phyloP scores from a whole-genome alignment of 2,113 vertebrate species.

The Melierax canorus region DNA sequence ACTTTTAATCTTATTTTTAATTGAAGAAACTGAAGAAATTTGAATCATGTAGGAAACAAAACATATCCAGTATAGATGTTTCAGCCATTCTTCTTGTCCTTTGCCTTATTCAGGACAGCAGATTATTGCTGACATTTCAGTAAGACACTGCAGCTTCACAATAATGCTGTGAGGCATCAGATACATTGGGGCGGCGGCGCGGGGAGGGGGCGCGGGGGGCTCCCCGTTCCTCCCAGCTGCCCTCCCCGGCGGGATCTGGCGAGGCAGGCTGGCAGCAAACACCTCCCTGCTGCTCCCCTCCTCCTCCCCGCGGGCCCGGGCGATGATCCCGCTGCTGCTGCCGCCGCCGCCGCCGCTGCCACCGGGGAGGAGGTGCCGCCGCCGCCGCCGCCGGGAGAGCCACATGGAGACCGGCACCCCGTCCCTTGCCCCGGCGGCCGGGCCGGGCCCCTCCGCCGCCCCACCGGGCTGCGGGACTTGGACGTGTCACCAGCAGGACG shows the following conservation, averaged over 20 bases:
- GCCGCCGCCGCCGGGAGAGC: slow-evolving; percentile 53
- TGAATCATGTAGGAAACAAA: background rate
- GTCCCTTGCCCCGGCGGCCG: slow-evolving; percentile 39
- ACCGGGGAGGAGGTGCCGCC: slow-evolving; percentile 50
- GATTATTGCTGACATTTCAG: background rate
- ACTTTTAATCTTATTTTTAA: background rate
- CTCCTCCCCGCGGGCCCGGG: slow-evolving; percentile 71
- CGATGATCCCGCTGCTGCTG: slow-evolving; percentile 72
- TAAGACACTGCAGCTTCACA: background rate
- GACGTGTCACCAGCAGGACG: slow-evolving; percentile 84
- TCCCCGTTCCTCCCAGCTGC: too few species aligned
- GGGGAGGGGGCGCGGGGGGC: too few species aligned
- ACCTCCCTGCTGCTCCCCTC: slow-evolving; percentile 65
- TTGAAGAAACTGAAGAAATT: background rate
- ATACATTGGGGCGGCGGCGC: background rate
- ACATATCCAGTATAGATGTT: background rate
- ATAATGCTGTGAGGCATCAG: background rate
- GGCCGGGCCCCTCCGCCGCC: background rate
- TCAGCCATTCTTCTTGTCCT: background rate
- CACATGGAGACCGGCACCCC: slow-evolving; percentile 64
- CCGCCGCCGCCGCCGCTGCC: slow-evolving; percentile 58
- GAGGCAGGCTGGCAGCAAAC: slow-evolving; percentile 64
- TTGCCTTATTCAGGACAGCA: background rate
- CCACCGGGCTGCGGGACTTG: slow-evolving; percentile 61
- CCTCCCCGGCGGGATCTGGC: background rate